phyloP scores from a whole-genome alignment of 2,888 invertebrate genomes.

The Xiphydria camelus region DNA sequence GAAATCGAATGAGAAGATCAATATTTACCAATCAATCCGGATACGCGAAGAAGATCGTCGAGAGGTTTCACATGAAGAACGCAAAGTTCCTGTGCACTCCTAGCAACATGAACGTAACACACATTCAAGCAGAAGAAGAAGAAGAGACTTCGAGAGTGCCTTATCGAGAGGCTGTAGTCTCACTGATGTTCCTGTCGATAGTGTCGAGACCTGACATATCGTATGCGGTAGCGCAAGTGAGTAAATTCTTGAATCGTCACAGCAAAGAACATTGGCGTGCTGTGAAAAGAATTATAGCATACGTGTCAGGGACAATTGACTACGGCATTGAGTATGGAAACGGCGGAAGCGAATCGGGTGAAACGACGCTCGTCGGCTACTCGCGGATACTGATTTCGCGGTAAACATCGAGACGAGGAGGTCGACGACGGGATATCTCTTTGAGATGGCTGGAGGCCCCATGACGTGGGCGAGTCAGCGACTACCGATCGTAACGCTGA shows the following conservation, averaged over 20 bases:
- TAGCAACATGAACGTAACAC: too few species aligned
- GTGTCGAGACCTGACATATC: constrained; percentile 18
- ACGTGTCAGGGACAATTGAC: constrained; percentile 14
- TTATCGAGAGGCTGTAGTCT: constrained; percentile 10
- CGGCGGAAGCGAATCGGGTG: constrained; percentile 1
- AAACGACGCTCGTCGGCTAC: constrained; percentile 16
- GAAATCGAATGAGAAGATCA: too few species aligned
- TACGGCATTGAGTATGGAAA: constrained; percentile 18
- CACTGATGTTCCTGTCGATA: constrained; percentile 10
- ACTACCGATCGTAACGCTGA: too few species aligned
- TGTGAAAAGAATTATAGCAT: constrained; percentile 9
- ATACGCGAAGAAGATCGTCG: too few species aligned
- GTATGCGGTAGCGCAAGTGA: constrained; percentile 14
- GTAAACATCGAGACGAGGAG: constrained; percentile 17
- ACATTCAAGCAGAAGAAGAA: too few species aligned
- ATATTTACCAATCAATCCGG: too few species aligned
- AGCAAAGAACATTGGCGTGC: constrained; percentile 12
- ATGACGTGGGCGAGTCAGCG: too few species aligned
- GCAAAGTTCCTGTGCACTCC: constrained; percentile 11
- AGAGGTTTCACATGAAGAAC: too few species aligned
- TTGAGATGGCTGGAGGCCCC: too few species aligned
- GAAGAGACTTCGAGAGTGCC: too few species aligned
- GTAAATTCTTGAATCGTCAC: constrained; percentile 11
- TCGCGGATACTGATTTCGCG: constrained; percentile 24
- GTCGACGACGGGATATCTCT: constrained; percentile 24